Percentiles rank a stretch among this genome's conserved stretches.
Evolutionary conservation across 2,888 invertebrate species (phyloP).

Genomic region (Caenorhabditis plicata): DNA sequence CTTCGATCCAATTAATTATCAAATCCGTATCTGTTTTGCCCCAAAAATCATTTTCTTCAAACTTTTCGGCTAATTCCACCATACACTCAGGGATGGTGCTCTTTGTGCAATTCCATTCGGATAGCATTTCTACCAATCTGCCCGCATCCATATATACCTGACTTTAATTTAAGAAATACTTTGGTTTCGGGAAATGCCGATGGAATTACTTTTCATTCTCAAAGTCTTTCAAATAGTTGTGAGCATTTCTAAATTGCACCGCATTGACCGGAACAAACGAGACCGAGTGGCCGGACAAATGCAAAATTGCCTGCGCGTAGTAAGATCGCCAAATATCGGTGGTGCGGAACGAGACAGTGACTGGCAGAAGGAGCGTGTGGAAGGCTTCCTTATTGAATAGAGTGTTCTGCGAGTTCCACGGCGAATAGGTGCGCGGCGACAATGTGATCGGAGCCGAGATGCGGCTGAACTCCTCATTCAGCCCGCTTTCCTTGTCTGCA

Average conservation of each 20-base stretch:
- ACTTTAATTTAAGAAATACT: slow-evolving; percentile 8
- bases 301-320: slow-evolving; percentile 39
- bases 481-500: slow-evolving; percentile 23
- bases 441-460: slow-evolving; percentile 38
- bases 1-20: neutral
- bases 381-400: slow-evolving; percentile 42
- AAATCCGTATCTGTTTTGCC: slow-evolving; percentile 16
- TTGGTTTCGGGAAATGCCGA: neutral
- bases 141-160: slow-evolving; percentile 39
- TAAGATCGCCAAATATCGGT: slow-evolving; percentile 48
- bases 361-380: slow-evolving; percentile 42
- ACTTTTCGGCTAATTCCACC: slow-evolving; percentile 15
- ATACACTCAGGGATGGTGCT: slow-evolving; percentile 17
- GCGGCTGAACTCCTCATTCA: slow-evolving; percentile 31
- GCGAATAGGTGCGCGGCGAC: slow-evolving; percentile 36
- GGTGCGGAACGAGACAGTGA: slow-evolving; percentile 42
- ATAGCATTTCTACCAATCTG: slow-evolving; percentile 25
- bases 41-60: slow-evolving; percentile 20
- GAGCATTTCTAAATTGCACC: slow-evolving; percentile 40
- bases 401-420: slow-evolving; percentile 51
- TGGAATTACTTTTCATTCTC: slow-evolving; percentile 29
- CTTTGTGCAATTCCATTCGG: slow-evolving; percentile 25
- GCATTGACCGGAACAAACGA: slow-evolving; percentile 43
- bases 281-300: slow-evolving; percentile 33
- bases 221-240: slow-evolving; percentile 40